Evolutionary conservation across 2,113 vertebrate species (phyloP).

Genomic region (Zosterops pallidus): DNA sequence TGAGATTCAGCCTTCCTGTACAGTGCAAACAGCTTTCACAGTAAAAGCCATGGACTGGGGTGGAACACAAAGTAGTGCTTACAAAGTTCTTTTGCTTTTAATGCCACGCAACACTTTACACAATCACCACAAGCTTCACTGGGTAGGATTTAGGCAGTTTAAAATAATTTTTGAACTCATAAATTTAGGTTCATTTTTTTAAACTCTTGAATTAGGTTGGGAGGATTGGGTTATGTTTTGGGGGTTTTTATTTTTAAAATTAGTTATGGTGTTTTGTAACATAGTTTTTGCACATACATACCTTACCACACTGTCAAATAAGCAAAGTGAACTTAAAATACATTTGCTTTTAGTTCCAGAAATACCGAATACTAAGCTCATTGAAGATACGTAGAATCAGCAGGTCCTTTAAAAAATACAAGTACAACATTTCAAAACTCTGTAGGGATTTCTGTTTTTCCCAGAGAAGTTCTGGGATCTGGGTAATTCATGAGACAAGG

Average conservation of each 20-base stretch:
- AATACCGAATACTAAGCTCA: neutral
- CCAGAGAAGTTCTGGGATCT: neutral
- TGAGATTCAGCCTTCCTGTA: neutral
- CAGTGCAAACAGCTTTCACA: neutral
- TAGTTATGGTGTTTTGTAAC: neutral
- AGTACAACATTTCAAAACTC: neutral
- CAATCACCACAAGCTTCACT: neutral
- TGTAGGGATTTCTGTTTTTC: neutral
- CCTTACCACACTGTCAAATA: neutral
- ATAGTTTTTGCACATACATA: neutral
- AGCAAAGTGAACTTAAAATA: neutral
- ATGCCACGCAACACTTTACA: neutral
- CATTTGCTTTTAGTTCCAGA: neutral
- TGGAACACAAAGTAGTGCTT: neutral
- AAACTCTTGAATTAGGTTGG: neutral
- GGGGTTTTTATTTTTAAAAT: neutral
- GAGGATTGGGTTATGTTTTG: neutral
- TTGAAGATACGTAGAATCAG: neutral
- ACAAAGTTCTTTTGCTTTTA: neutral
- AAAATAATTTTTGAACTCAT: neutral
- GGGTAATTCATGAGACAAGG: neutral
- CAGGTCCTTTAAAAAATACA: neutral
- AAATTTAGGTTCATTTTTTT: neutral
- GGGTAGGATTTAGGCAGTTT: neutral
- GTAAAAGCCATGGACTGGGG: neutral